Conservation (phyloP, 2,797 vertebrate species). For the Phataginus tetradactyla region DNA sequence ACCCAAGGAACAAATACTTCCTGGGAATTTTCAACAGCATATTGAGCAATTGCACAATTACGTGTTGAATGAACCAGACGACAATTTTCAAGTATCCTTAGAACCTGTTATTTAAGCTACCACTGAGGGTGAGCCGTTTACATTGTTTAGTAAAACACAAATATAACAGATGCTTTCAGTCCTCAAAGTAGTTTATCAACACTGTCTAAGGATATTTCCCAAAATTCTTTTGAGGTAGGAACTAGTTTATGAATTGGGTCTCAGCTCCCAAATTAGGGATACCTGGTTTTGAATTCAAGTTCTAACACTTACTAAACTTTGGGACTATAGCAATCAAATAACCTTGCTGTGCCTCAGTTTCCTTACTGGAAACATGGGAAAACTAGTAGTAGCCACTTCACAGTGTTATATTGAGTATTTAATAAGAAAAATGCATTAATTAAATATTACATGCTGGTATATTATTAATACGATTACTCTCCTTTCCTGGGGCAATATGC, state of each 20-base stretch:
- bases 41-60: neutral
- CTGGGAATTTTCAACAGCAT: conserved; percentile 39
- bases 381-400: neutral
- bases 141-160: neutral
- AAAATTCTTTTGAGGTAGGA: neutral
- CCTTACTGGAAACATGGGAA: neutral
- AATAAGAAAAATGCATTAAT: neutral
- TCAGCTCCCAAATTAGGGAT: neutral
- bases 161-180: neutral
- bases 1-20: neutral
- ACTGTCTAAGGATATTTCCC: neutral
- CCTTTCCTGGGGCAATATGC: neutral
- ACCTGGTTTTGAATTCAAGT: neutral
- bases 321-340: neutral
- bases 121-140: neutral
- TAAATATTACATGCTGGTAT: neutral
- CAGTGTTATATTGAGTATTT: neutral
- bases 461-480: neutral
- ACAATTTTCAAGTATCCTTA: neutral
- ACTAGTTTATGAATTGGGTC: neutral
- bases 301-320: neutral
- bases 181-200: neutral
- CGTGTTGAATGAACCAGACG: neutral
- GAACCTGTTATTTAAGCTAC: conserved; percentile 41
- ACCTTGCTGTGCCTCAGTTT: neutral